Percentiles rank a stretch among this genome's conserved stretches.
Evolutionary conservation across 2,113 vertebrate species (phyloP).

Genomic region (Plestiodon gilberti): DNA sequence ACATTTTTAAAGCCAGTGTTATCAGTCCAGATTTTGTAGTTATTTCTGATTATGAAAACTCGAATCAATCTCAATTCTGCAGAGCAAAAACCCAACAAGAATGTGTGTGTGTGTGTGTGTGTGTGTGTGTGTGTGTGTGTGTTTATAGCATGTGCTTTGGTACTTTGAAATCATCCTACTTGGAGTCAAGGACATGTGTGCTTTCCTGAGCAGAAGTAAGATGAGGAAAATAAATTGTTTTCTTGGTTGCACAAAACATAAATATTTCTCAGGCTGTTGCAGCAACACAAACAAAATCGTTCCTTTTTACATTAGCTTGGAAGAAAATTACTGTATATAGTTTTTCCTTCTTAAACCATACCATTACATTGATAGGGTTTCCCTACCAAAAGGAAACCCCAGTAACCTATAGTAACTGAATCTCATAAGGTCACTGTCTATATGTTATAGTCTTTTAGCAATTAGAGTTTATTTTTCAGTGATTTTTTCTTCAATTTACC

Average conservation of each 20-base stretch:
- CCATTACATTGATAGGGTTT: background rate
- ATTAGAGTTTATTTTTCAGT: conserved; percentile 57
- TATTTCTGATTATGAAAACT: rapidly evolving
- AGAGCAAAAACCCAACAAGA: background rate
- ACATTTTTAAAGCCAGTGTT: background rate
- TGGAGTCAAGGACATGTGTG: background rate
- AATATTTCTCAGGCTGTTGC: background rate
- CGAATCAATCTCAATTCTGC: rapidly evolving
- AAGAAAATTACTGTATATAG: background rate
- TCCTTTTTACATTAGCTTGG: background rate
- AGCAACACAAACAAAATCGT: rapidly evolving
- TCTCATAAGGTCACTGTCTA: background rate
- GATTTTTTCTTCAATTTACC: conserved; percentile 43
- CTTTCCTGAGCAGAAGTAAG: background rate
- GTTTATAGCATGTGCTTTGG: background rate
- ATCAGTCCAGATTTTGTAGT: rapidly evolving
- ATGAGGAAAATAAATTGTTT: background rate
- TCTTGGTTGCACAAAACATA: background rate
- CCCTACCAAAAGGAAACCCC: too few species aligned
- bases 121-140: too few species aligned
- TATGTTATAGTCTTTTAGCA: conserved; percentile 51
- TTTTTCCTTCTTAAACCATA: conserved; percentile 3
- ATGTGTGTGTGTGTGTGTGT: too few species aligned
- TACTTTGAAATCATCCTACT: background rate
- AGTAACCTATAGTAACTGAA: background rate